Base-by-base conservation (phyloP, 2,113 vertebrate genomes). In the Phrynosoma platyrhinos region DNA sequence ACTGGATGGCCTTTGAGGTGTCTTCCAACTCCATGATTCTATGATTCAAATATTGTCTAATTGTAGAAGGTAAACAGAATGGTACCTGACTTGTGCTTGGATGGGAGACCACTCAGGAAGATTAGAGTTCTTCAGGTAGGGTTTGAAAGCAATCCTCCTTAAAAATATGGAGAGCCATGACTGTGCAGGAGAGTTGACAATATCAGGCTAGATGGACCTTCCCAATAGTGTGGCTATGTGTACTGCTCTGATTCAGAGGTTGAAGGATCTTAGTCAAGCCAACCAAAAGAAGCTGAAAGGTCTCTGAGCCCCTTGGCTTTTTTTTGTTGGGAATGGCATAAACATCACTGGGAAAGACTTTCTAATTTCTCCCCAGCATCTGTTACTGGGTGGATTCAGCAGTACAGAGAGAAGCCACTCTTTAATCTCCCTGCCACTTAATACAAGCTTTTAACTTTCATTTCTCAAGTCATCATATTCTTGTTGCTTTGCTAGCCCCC, bases 371-470 rank as follows among this genome's bases (percentile, higher is more conserved):
- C 25, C 13, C 12, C 82, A 72, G 62, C 83, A 9, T 40, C 74
- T 68, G 71, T 16, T 71, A 36, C 85, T 76, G n/a, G 21, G 52
- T 21, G 32, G 88, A 91, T 72, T 83, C 16, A 55, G 80, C 79
- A 87, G 64, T 0, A 75, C 82, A 79, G 90, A 90, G 53, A 36
- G 42, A 1, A 88, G 14, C 10, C 21, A 4, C 91, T 90, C 58
- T 86, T 88, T 93, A 86, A 87, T 95, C 89, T 53, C 89, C 62
- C 6, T 0, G 3, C 4, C 27, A 90, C 66, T 94, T 94, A 89
- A 87, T 82, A 88, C 82, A 21, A 64, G 3, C n/a, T 76, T 95
- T 94, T 85, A 87, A 91, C 83, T 91, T 91, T 53, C 69, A 82
- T 83, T 95, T 78, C 36, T 84, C 8, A 9, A 92, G 52, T 90